Conservation (phyloP, 2,888 invertebrate genomes). For the Abrostola triplasia region DNA sequence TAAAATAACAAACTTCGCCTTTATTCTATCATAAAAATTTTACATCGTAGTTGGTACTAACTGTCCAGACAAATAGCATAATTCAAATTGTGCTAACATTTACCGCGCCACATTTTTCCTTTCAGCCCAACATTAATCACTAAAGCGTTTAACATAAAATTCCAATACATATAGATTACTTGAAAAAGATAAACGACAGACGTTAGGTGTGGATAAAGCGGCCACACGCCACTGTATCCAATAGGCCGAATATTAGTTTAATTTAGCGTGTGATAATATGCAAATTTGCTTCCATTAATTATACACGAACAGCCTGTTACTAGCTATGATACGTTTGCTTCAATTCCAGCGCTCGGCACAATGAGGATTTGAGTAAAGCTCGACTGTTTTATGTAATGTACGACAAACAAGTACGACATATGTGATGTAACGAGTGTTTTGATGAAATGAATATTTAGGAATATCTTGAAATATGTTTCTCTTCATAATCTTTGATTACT, state of each 20-base stretch:
- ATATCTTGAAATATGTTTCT: no score
- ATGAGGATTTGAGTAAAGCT: conserved; percentile 15
- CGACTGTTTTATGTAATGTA: conserved; percentile 8
- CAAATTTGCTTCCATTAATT: conserved; percentile 74
- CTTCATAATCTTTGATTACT: no score
- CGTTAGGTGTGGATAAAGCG: conserved; percentile 15
- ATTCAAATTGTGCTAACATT: no score
- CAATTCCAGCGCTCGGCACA: conserved; percentile 36
- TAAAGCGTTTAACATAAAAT: conserved; percentile 35
- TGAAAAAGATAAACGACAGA: conserved; percentile 37
- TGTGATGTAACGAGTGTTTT: no score
- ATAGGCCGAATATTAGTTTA: conserved; percentile 67
- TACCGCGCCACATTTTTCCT: no score
- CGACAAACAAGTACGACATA: conserved; percentile 3
- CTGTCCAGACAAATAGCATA: no score
- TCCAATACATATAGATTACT: conserved; percentile 39
- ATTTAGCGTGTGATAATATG: conserved; percentile 79
- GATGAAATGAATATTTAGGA: no score
- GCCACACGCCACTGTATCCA: conserved; percentile 44
- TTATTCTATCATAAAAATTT: no score
- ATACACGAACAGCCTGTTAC: conserved; percentile 66
- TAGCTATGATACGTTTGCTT: conserved; percentile 49
- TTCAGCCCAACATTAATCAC: conserved; percentile 10
- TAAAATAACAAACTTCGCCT: no score
- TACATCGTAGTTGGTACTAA: no score